These are phyloP conservation scores for Folsomia manolachei DNA, from an alignment of 2,888 invertebrate species.

Conservation along the genomic window DNA sequence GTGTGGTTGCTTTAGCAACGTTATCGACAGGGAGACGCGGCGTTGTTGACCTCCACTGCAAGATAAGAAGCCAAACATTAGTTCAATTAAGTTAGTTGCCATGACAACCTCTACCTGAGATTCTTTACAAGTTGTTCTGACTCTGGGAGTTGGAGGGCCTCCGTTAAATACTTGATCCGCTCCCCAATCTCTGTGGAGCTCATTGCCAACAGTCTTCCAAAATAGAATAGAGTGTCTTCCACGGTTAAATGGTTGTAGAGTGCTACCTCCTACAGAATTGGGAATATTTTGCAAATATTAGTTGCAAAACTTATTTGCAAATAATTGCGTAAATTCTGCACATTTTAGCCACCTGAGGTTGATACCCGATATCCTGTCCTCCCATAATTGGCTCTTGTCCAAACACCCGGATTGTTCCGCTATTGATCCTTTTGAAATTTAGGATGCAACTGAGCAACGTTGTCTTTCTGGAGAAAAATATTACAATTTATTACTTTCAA, in stretches of 20 bases:
- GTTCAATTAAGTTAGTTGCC: neutral
- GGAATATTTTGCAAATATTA: neutral
- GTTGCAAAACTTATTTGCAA: neutral
- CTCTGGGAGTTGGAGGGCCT: conserved; percentile 20
- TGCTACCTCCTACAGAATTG: conserved; percentile 53
- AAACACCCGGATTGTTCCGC: neutral
- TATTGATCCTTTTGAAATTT: neutral
- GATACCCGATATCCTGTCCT: neutral
- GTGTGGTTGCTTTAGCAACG: conserved; percentile 69
- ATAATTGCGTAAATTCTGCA: neutral
- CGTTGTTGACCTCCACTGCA: conserved; percentile 56
- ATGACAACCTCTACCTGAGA: conserved; percentile 50
- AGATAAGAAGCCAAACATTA: neutral
- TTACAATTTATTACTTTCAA: too few species aligned
- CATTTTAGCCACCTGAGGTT: neutral
- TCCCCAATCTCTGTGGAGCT: conserved; percentile 13
- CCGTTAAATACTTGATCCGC: conserved; percentile 9
- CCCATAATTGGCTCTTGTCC: neutral
- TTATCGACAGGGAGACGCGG: conserved; percentile 55
- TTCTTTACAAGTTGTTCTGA: conserved; percentile 11
- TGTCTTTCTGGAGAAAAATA: neutral
- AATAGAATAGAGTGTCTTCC: conserved; percentile 28
- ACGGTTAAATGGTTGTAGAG: conserved; percentile 29
- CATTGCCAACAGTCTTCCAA: conserved; percentile 35
- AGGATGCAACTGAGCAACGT: neutral